Conservation (phyloP, 2,888 invertebrate genomes). For the Diplolepis rosae region DNA sequence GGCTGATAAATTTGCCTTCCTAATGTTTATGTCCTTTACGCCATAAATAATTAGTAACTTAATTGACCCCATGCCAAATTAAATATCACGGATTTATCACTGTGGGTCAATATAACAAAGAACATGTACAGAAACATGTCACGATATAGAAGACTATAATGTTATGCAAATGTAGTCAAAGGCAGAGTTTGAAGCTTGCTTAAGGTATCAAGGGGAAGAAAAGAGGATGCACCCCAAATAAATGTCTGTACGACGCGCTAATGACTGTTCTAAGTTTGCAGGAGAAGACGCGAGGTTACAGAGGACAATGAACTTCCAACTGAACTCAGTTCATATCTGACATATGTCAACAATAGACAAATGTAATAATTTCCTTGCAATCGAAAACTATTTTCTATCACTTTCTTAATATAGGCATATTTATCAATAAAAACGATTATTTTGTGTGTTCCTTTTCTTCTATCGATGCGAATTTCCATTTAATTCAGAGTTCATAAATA, state of each 20-base stretch:
- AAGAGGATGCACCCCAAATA: conserved; percentile 46
- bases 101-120: too few relatives aligned
- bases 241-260: conserved; percentile 57
- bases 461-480: not conserved
- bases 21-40: too few relatives aligned
- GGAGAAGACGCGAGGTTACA: conserved; percentile 52
- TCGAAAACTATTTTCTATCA: too few relatives aligned
- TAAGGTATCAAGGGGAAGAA: conserved; percentile 25
- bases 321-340: conserved; percentile 37
- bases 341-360: not conserved
- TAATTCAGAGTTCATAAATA: not conserved
- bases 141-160: conserved; percentile 11
- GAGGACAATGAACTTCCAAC: conserved; percentile 57
- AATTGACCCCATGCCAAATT: too few relatives aligned
- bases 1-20: too few relatives aligned
- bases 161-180: conserved; percentile 23
- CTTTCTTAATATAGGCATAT: not conserved
- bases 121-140: too few relatives aligned
- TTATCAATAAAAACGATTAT: not conserved
- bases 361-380: not conserved
- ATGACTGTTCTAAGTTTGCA: conserved; percentile 66
- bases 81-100: too few relatives aligned
- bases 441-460: not conserved
- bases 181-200: conserved; percentile 26
- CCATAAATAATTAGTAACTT: too few relatives aligned